Percentiles rank a stretch among this genome's conserved stretches.
Evolutionary conservation across 2,888 invertebrate species (phyloP).

Genomic region (Rhorus exstirpatorius): DNA sequence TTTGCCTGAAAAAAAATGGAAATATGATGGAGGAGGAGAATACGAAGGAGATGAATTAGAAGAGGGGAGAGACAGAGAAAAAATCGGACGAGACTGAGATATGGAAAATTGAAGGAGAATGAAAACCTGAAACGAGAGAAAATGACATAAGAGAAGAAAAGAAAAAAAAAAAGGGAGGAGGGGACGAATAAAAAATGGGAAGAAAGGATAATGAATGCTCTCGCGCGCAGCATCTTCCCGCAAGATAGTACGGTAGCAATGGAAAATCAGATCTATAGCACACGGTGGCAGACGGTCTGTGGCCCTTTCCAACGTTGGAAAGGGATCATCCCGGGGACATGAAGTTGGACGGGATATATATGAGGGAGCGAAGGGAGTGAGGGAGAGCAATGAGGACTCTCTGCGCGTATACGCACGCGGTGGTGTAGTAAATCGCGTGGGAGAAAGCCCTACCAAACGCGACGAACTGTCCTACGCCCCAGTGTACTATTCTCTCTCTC

Average conservation of each 20-base stretch:
- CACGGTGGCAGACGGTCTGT: slow-evolving; percentile 59
- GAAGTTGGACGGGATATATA: not conserved
- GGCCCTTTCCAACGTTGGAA: slow-evolving; percentile 49
- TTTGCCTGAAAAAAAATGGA: no score
- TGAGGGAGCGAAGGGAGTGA: slow-evolving; percentile 23
- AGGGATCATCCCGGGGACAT: slow-evolving; percentile 41
- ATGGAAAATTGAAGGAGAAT: not conserved
- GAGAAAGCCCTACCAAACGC: slow-evolving; percentile 62
- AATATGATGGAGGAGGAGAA: no score
- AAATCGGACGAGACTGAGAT: not conserved
- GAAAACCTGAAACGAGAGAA: not conserved
- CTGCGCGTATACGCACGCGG: slow-evolving; percentile 53
- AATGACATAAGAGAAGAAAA: not conserved
- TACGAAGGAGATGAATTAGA: not conserved
- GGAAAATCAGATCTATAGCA: slow-evolving; percentile 66
- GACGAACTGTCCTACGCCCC: slow-evolving; percentile 62
- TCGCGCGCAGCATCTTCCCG: slow-evolving; percentile 12
- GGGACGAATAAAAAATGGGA: not conserved
- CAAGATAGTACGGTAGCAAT: slow-evolving; percentile 39
- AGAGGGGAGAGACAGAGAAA: not conserved
- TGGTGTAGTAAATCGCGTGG: slow-evolving; percentile 64
- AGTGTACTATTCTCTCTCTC: slow-evolving; percentile 9
- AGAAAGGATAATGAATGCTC: slow-evolving; percentile 44
- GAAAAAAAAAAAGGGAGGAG: not conserved
- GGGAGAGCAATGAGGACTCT: slow-evolving; percentile 32